These are phyloP conservation scores for Trididemnum miniatum DNA, from an alignment of 23 tunicate species.

Conservation along the genomic window DNA sequence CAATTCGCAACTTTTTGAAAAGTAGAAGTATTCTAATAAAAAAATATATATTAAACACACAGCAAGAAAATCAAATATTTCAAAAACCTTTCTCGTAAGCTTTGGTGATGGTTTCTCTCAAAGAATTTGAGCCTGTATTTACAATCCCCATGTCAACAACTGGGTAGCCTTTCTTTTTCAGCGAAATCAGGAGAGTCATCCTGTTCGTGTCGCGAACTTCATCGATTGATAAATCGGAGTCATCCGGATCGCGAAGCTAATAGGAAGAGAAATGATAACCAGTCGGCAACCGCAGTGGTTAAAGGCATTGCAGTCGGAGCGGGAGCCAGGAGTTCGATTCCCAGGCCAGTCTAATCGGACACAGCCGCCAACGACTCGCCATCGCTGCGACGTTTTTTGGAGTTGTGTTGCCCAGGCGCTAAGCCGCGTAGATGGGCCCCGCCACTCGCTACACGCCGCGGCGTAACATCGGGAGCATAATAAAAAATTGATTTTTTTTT, in stretches of 20 bases:
- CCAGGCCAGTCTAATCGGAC: neutral
- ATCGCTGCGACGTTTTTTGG: too few relatives aligned
- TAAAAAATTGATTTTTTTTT: too few relatives aligned
- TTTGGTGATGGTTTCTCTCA: constrained; percentile 17
- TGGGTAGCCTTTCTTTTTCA: constrained; percentile 57
- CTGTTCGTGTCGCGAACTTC: constrained; percentile 85
- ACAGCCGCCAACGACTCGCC: neutral
- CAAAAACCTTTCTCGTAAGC: constrained; percentile 52
- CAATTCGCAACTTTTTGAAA: too few relatives aligned
- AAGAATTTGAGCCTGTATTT: constrained; percentile 25
- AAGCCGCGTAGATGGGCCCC: too few relatives aligned
- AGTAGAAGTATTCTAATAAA: too few relatives aligned
- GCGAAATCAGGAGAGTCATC: constrained; percentile 42
- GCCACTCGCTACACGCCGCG: too few relatives aligned
- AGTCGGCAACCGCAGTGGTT: neutral
- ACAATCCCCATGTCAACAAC: constrained; percentile 83
- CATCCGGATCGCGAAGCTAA: constrained; percentile 50
- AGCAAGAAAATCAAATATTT: too few relatives aligned
- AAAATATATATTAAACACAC: too few relatives aligned
- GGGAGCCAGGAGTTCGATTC: neutral
- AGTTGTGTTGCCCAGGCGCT: too few relatives aligned
- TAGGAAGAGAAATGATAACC: neutral
- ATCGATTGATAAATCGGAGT: neutral
- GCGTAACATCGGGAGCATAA: too few relatives aligned
- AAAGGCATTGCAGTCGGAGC: neutral